Base-by-base conservation (phyloP, 2,113 vertebrate species). In the Dipodomys merriami region DNA sequence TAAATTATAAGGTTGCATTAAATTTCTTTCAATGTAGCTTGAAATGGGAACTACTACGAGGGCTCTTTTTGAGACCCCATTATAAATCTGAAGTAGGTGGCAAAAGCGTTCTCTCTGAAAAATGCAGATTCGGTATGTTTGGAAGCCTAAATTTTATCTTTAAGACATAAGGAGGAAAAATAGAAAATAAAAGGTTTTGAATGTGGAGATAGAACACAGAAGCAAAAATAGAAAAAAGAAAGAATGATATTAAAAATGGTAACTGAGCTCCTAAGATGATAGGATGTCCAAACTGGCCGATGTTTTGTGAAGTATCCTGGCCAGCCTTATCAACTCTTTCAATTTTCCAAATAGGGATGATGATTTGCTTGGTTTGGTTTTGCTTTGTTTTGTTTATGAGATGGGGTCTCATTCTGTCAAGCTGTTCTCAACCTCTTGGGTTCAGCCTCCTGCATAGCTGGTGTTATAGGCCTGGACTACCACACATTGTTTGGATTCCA, bases 31-130 rank as follows among this genome's bases (percentile, higher is more conserved):
- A 95, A 94, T 76, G 64, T 83, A 95, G 88, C 95, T 96, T 94
- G 95, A 97, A 97, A 97, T 96, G 95, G 94, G 95, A 95, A 93
- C 68, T 91, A 90, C 83, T 68, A 86, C 18, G 1, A 25, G 67
- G 82, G 86, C 94, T 87, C 80, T 88, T 69, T 69, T 0, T 69
- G 86, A 95, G 97, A 96, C 1, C 12, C 82, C 20, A 33, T 27
- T 3, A 19, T 53, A 85, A 72, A 94, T 83, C 30, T 83, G 80
- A 49, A 82, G 71, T 94, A 94, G 94, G 73, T 71, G 0, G 90
- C 94, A 57, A 95, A 39, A 65, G 88, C 85, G 76, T 77, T 88
- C 76, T 88, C 35, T 93, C 79, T 68, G 93, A 86, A 69, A 8
- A 80, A 96, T 83, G 88, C 72, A 89, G 39, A 95, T 57, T 90